These are phyloP conservation scores for Xerus rutilus DNA, from an alignment of 2,797 vertebrate genomes.

Conservation along the genomic window DNA sequence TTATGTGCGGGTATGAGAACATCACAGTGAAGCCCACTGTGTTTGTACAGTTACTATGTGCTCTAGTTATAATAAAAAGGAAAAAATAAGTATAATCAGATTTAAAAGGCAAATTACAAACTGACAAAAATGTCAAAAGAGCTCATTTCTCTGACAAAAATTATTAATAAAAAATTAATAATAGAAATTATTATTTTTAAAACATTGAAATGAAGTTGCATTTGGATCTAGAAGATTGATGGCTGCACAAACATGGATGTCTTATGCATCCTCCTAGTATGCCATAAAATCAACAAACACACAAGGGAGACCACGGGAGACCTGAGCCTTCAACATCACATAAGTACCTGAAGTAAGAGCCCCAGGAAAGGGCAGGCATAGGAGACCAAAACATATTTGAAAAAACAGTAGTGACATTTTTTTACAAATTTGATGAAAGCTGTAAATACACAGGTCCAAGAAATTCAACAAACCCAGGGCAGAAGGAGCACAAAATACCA, in stretches of 20 bases:
- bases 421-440: not conserved
- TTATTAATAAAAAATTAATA: too few relatives aligned
- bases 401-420: not conserved
- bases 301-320: not conserved
- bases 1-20: too few relatives aligned
- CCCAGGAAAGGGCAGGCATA: not conserved
- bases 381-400: not conserved
- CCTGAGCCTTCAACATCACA: not conserved
- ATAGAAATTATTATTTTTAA: not conserved
- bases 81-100: not conserved
- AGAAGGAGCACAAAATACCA: not conserved
- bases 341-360: not conserved
- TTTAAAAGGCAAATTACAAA: not conserved
- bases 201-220: not conserved
- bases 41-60: too few relatives aligned
- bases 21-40: too few relatives aligned
- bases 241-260: not conserved
- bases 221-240: not conserved
- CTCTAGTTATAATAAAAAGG: too few relatives aligned
- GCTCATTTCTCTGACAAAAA: not conserved
- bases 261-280: not conserved
- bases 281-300: not conserved
- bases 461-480: not conserved
- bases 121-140: not conserved
- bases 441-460: not conserved